Evolutionary conservation across 2,888 invertebrate species (phyloP).

Genomic region (Amiota mariae): DNA sequence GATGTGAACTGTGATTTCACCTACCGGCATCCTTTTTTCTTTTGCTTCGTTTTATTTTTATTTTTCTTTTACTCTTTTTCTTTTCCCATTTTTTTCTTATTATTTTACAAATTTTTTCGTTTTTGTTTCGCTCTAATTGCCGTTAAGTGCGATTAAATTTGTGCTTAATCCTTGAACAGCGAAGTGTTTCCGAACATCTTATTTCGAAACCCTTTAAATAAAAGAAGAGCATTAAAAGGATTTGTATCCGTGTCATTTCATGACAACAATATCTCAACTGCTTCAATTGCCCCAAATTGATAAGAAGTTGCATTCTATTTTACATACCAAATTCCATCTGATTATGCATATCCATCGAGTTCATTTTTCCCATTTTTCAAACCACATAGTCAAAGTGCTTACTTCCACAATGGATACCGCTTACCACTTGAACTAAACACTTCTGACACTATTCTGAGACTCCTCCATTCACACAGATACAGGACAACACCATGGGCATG

Average conservation of each 20-base stretch:
- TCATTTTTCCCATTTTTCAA: no score
- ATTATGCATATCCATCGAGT: no score
- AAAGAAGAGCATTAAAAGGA: conserved; percentile 19
- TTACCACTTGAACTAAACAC: no score
- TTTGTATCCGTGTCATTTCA: not conserved
- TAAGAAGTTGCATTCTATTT: no score
- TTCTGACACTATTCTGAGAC: no score
- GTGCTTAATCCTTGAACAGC: conserved; percentile 24
- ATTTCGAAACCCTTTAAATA: not conserved
- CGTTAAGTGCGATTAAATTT: conserved; percentile 61
- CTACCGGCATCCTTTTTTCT: conserved; percentile 15
- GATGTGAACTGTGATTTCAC: conserved; percentile 38
- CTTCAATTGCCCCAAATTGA: no score
- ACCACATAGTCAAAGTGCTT: no score
- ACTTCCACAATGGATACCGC: no score
- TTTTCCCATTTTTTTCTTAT: not conserved
- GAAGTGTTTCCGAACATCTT: conserved; percentile 9
- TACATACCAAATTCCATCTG: no score
- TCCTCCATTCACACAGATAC: no score
- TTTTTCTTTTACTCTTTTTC: conserved; percentile 2
- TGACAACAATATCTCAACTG: not conserved
- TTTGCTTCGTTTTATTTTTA: not conserved
- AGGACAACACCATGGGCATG: no score
- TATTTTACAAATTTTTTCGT: not conserved
- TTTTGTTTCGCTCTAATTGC: conserved; percentile 55